A percentile compares a stretch with the other conserved stretches of the same genome.
Conservation (phyloP, 2,888 invertebrate species). For the Protophormia terraenovae region DNA sequence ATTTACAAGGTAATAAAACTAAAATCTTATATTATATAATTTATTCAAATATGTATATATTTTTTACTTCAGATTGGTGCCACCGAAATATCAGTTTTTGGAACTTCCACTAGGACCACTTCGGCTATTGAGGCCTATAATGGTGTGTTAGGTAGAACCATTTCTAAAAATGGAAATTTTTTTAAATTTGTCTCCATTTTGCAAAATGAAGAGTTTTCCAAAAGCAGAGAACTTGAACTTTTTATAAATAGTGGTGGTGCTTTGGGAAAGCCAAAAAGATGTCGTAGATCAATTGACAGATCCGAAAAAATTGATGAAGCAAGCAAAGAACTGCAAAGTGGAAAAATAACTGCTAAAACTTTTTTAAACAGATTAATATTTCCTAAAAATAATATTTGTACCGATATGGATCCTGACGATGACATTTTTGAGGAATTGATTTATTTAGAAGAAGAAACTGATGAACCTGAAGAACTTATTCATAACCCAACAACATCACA, state of each 20-base stretch:
- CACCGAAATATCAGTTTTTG: not conserved
- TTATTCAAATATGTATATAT: too few species aligned
- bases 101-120: not conserved
- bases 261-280: not conserved
- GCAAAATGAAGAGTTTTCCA: not conserved
- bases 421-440: not conserved
- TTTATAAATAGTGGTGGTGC: not conserved
- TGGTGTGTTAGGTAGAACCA: not conserved
- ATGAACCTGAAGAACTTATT: not conserved
- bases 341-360: not conserved
- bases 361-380: not conserved
- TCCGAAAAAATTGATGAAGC: not conserved
- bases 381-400: not conserved
- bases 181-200: not conserved
- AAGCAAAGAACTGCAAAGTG: not conserved
- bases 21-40: not conserved
- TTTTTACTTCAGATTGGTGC: not conserved
- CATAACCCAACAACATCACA: not conserved
- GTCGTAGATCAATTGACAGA: not conserved
- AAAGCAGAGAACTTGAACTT: not conserved
- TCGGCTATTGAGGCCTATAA: not conserved
- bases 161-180: not conserved
- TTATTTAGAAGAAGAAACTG: not conserved
- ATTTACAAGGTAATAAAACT: not conserved
- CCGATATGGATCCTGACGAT: not conserved